Evolutionary conservation across 2,797 vertebrate genomes (phyloP).

Genomic region (Xenentodon cancila): DNA sequence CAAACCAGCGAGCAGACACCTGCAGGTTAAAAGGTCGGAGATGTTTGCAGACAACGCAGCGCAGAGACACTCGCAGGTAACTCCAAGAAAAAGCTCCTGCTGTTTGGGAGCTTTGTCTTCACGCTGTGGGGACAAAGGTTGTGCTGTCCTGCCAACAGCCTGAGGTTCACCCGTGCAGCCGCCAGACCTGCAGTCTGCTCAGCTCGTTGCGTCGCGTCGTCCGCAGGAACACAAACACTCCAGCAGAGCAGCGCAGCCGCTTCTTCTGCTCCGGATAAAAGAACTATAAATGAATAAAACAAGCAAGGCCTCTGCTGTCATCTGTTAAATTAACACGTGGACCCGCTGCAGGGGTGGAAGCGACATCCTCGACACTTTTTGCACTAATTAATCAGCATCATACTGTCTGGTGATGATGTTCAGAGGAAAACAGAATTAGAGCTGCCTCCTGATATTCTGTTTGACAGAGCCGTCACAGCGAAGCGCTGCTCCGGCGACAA

Average conservation of each 20-base stretch:
- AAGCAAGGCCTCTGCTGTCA: no score
- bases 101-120: slow-evolving; percentile 1
- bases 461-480: slow-evolving; percentile 10
- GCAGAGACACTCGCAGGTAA: neutral
- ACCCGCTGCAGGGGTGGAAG: neutral
- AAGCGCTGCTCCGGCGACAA: neutral
- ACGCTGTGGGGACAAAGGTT: slow-evolving; percentile 24
- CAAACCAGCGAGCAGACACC: neutral
- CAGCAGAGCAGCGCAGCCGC: no score
- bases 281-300: no score
- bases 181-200: no score
- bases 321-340: neutral
- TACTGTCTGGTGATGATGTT: neutral
- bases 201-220: no score
- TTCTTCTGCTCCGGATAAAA: no score
- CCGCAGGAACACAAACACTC: no score
- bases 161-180: neutral
- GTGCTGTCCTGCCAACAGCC: neutral
- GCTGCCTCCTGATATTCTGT: neutral
- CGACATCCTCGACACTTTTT: neutral
- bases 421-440: slow-evolving; percentile 10
- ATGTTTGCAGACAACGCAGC: neutral
- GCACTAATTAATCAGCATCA: neutral
- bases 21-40: slow-evolving; percentile 19
- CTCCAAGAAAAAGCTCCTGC: neutral